Base-by-base conservation (phyloP, 2,797 vertebrate species). In the Thalassophryne amazonica region DNA sequence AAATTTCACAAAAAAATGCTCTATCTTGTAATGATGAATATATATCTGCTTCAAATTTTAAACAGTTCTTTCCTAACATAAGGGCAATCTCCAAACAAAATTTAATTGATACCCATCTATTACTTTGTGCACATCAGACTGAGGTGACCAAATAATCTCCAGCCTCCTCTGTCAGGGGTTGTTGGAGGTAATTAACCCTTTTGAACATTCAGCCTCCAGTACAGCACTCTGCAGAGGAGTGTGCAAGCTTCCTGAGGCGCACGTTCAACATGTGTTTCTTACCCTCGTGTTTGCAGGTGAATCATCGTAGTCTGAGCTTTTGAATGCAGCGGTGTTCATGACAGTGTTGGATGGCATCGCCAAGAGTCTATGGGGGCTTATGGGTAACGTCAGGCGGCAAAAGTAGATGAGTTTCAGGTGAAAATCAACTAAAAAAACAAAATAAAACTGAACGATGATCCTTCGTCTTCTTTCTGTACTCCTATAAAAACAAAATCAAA, bases 331-430 rank as follows among this genome's bases (percentile, higher is more conserved):
- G 57, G 66, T 51, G 73, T 80, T 78, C 80, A 86, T 80, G 74
- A 89, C 86, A 22, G 89, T 53, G 81, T 91, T 93, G 89, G 93
- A 93, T 80, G 91, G 93, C 93, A 94, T 94, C 41, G 28, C 78
- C 56, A 68, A 58, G 61, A 60, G 58, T 58, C 52, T 62, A n/a
- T 64, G 25, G 18, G 38, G 39, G 59, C 36, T 58, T 72, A 32
- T 34, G 60, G 42, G 60, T 33, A 32, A 49, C 15, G 34, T 38
- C 34, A 46, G 35, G 57, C 22, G 24, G 52, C 56, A 4, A 54
- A 28, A 55, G 57, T 21, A 14, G 56, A 46, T 65, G 48, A 14
- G 37, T 49, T 65, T 64, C 17, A 51, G 39, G 67, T 73, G 36
- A 46, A 63, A 63, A 75, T 47, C 43, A 70, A 70, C 37, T 65